These are phyloP conservation scores for Anthoscopus minutus DNA, from an alignment of 2,113 vertebrate species.

Conservation along the genomic window DNA sequence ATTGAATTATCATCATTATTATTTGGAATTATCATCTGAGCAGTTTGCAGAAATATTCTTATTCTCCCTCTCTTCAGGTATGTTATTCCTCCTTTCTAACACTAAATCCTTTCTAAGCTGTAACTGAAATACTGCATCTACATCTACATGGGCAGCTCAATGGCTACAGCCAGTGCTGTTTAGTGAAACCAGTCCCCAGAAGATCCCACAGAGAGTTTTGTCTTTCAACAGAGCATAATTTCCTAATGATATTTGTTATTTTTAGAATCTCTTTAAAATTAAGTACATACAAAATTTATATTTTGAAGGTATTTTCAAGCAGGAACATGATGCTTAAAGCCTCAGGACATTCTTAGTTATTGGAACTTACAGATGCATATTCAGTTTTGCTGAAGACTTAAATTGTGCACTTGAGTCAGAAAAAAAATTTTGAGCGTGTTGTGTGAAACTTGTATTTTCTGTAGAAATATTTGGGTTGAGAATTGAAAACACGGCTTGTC, in stretches of 20 bases:
- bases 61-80: background rate
- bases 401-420: background rate
- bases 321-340: background rate
- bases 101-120: background rate
- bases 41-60: background rate
- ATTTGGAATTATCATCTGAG: background rate
- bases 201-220: background rate
- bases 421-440: background rate
- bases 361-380: background rate
- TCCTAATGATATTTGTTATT: background rate
- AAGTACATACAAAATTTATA: background rate
- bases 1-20: too few relatives aligned
- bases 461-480: background rate
- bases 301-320: background rate
- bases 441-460: background rate
- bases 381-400: background rate
- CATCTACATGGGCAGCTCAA: background rate
- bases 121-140: background rate
- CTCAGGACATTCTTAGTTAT: background rate
- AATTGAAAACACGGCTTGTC: conserved; percentile 39
- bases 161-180: background rate
- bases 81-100: background rate
- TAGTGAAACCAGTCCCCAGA: background rate
- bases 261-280: background rate
- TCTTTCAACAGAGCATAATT: background rate